These are phyloP conservation scores for Helicoverpa armigera DNA, from an alignment of 1,140 invertebrate genomes.

Conservation along the genomic window DNA sequence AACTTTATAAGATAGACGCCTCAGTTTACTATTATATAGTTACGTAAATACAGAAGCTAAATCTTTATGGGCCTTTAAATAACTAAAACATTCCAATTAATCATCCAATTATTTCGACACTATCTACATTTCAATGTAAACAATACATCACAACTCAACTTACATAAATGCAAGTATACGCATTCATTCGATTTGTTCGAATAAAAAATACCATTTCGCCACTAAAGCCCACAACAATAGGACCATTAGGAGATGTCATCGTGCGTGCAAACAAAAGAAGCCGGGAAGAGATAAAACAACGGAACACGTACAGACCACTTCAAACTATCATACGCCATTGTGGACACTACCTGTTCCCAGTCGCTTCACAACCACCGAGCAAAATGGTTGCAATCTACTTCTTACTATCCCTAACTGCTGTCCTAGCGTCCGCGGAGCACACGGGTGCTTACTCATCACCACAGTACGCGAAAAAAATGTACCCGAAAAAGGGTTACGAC, in stretches of 20 bases:
- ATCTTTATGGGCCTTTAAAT: too few species aligned
- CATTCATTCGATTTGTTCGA: slow-evolving; percentile 37
- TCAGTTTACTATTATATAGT: too few species aligned
- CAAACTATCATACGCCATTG: slow-evolving; percentile 63
- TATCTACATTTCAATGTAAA: background rate
- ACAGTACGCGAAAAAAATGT: slow-evolving; percentile 84
- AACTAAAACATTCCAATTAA: background rate
- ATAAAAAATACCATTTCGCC: slow-evolving; percentile 27
- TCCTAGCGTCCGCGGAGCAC: slow-evolving; percentile 71
- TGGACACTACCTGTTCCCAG: slow-evolving; percentile 76
- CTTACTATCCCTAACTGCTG: slow-evolving; percentile 54
- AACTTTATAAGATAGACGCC: too few species aligned
- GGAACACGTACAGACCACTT: slow-evolving; percentile 60
- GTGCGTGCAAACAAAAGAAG: slow-evolving; percentile 84
- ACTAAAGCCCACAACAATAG: slow-evolving; percentile 78
- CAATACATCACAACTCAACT: background rate
- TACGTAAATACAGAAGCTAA: too few species aligned
- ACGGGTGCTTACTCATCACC: slow-evolving; percentile 84
- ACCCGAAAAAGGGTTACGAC: slow-evolving; percentile 73
- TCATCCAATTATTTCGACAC: background rate
- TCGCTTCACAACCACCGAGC: slow-evolving; percentile 55
- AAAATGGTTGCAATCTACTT: slow-evolving; percentile 72
- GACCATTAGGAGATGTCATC: slow-evolving; percentile 82
- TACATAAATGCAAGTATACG: slow-evolving; percentile 26
- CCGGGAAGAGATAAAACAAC: slow-evolving; percentile 80